phyloP scores from a whole-genome alignment of 2,113 vertebrate species.

The zebrafish (Danio rerio) region DNA sequence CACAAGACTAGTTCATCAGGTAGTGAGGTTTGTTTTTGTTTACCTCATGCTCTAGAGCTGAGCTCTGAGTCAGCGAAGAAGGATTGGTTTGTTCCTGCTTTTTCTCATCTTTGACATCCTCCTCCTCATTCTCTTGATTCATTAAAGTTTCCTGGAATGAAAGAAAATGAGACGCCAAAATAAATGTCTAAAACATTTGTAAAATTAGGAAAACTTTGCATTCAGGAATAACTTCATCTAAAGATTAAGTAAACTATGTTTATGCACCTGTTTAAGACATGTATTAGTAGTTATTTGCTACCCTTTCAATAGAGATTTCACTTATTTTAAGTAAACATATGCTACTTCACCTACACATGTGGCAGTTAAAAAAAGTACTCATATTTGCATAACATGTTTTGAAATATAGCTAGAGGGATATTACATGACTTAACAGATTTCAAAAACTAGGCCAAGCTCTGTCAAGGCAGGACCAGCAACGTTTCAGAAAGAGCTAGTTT shows the following conservation, averaged over 20 bases:
- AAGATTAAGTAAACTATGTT: too few species aligned
- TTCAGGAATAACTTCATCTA: too few species aligned
- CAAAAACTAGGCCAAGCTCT: not conserved
- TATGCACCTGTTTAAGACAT: too few species aligned
- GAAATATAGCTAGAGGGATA: not conserved
- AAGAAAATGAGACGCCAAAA: not conserved
- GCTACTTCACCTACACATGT: not conserved
- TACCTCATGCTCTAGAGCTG: slow-evolving; percentile 74
- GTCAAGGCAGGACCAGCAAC: slow-evolving; percentile 1
- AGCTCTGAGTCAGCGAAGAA: slow-evolving; percentile 70
- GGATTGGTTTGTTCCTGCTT: slow-evolving; percentile 58
- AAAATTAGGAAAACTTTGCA: too few species aligned
- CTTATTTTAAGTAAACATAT: not conserved
- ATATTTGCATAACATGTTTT: slow-evolving; percentile 9
- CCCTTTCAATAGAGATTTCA: too few species aligned
- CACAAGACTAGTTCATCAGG: not conserved
- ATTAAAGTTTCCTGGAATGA: slow-evolving; percentile 42
- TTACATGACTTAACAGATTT: not conserved
- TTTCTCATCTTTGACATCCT: slow-evolving; percentile 55
- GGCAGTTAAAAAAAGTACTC: not conserved
- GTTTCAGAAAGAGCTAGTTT: not conserved
- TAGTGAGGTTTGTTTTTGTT: not conserved
- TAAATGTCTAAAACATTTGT: too few species aligned
- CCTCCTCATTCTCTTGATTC: slow-evolving; percentile 57
- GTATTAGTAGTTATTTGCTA: too few species aligned